Conservation (phyloP, 2,888 invertebrate species). For the Microctonus hyperodae region DNA sequence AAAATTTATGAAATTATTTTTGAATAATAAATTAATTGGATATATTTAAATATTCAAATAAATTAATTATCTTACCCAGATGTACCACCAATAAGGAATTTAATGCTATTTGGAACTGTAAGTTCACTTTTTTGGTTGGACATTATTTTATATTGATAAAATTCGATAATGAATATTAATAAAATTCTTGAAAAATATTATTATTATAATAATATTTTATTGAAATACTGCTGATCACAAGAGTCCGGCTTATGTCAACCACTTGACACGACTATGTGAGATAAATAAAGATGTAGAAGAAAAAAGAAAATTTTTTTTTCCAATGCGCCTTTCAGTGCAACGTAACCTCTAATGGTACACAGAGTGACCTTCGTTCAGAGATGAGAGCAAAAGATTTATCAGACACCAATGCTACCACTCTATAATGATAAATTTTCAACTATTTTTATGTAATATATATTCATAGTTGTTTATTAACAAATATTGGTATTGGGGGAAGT, state of each 20-base stretch:
- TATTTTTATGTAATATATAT: not conserved
- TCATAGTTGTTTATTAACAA: not conserved
- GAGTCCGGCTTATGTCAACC: conserved; percentile 9
- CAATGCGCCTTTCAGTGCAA: not conserved
- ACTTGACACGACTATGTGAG: conserved; percentile 22
- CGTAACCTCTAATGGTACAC: not conserved
- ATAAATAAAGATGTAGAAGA: not conserved
- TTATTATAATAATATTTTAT: not conserved
- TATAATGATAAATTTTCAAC: not conserved
- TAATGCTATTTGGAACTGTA: conserved; percentile 55
- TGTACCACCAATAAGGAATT: conserved; percentile 58
- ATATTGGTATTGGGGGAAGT: not conserved
- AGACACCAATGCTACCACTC: not conserved
- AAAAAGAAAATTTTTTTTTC: not conserved
- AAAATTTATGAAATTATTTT: too few relatives aligned
- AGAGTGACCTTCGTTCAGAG: not conserved
- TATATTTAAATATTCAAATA: not conserved
- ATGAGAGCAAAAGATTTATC: too few relatives aligned
- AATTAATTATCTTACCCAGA: conserved; percentile 51
- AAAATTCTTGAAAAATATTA: not conserved
- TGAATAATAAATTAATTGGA: not conserved
- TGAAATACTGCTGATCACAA: not conserved
- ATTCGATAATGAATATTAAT: not conserved
- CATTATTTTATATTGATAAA: conserved; percentile 39
- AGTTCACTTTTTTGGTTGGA: conserved; percentile 54